Evolutionary conservation across 2,113 vertebrate genomes (phyloP), one percentile per base, ranked within the genome.

Genomic region (Mirounga angustirostris): DNA sequence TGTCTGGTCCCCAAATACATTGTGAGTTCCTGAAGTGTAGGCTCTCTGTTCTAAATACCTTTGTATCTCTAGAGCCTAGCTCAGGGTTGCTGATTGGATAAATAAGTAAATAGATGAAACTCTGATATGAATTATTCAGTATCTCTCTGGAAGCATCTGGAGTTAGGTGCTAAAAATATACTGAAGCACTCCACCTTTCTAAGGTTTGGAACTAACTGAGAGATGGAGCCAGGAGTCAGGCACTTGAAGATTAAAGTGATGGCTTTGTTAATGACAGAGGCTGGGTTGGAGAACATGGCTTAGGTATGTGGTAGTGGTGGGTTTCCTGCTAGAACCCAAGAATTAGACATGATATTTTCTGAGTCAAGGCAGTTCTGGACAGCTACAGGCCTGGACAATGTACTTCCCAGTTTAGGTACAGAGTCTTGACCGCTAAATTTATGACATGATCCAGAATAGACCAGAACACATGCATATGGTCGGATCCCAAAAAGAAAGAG

Each of bases 111-210:
- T 18, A 4, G 89, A 85, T 65, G 58, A 85, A 86, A 89, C 22
- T 71, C 19, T 58, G 28, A 46, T 21, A 54, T 30, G 40, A 86
- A 67, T 80, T 74, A 73, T 61, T 1, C 10, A 78, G 4, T 28
- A 59, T 94, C 22, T 94, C 24, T 94, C 46, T 89, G 90, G 88
- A 92, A 87, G 30, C 56, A 80, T 86, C 54, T 86, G 40, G 40
- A 88, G 21, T 86, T 89, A 89, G 22, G 28, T 61, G 52, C 30
- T 91, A 61, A 12, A 73, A 94, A 87, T 63, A 52, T 81, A 84
- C 56, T 33, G 89, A 67, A 67, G 28, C 19, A 56, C 81, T 79
- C 54, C 2, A 71, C 79, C 46, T 24, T 82, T 73, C 24, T 30
- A 80, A 56, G 28, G 5, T 67, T 92, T 92, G 80, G 56, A 74